Evolutionary conservation across 2,113 vertebrate species (phyloP).

Genomic region (Rhineura floridana): DNA sequence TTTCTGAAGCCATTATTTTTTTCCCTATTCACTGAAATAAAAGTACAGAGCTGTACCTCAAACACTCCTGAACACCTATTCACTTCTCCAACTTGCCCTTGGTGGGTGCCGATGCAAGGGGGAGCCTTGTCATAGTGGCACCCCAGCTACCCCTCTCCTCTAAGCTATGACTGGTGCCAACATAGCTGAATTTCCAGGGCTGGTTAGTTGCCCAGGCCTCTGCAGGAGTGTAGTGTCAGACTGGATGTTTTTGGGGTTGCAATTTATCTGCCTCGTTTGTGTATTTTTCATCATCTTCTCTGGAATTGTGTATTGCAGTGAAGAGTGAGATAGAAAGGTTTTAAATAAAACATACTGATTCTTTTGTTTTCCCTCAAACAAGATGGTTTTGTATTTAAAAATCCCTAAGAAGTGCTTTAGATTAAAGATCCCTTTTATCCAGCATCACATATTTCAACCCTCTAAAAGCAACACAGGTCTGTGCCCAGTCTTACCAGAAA

Average conservation of each 20-base stretch:
- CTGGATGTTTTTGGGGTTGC: too few species aligned
- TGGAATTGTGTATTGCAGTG: too few species aligned
- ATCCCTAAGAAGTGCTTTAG: neutral
- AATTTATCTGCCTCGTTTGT: too few species aligned
- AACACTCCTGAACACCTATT: slow-evolving; percentile 11
- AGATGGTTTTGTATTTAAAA: neutral
- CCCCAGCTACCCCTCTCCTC: too few species aligned
- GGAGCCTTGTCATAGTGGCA: too few species aligned
- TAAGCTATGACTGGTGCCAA: too few species aligned
- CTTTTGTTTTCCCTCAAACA: slow-evolving; percentile 31
- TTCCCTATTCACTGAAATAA: slow-evolving; percentile 40
- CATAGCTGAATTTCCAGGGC: too few species aligned
- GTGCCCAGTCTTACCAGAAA: slow-evolving; percentile 82
- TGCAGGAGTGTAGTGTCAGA: too few species aligned
- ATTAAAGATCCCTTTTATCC: neutral
- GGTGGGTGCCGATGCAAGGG: neutral
- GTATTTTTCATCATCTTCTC: too few species aligned
- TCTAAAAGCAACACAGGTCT: slow-evolving; percentile 60
- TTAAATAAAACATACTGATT: slow-evolving; percentile 8
- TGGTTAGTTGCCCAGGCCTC: too few species aligned
- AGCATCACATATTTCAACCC: slow-evolving; percentile 55
- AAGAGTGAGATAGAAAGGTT: too few species aligned
- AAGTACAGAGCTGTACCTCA: slow-evolving; percentile 1
- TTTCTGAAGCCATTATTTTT: slow-evolving; percentile 5
- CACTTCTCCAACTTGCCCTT: slow-evolving; percentile 38